phyloP scores from a whole-genome alignment of 2,888 invertebrate species.

The Pomacea canaliculata region DNA sequence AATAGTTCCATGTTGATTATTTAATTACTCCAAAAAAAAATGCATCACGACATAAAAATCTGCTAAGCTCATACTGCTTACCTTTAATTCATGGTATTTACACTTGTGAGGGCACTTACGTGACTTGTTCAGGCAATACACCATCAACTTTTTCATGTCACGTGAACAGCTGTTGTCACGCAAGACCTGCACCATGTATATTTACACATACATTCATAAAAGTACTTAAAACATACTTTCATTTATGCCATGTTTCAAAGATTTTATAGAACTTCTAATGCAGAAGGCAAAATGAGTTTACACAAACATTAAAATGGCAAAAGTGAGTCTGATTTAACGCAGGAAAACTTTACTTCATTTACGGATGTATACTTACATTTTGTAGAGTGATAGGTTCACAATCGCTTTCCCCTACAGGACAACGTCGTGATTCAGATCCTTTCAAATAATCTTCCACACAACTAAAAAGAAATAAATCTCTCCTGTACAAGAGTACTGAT shows the following conservation, averaged over 20 bases:
- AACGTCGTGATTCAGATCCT: conserved; percentile 24
- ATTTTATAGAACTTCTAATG: no score
- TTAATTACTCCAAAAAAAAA: no score
- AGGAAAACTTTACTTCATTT: no score
- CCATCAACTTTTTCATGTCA: conserved; percentile 45
- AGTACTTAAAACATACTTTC: no score
- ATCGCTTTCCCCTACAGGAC: conserved; percentile 50
- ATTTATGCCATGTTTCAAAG: no score
- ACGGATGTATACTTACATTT: conserved; percentile 34
- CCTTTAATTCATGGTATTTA: conserved; percentile 43
- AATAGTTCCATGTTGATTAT: no score
- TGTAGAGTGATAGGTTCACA: conserved; percentile 37
- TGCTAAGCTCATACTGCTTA: conserved; percentile 24
- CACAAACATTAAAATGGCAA: no score
- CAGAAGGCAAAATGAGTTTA: no score
- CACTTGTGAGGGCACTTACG: conserved; percentile 39
- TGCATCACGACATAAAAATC: no score
- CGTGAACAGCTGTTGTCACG: conserved; percentile 47
- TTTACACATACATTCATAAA: no score
- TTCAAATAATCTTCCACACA: conserved; percentile 25
- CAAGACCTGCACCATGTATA: conserved; percentile 34
- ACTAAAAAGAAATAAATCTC: background rate
- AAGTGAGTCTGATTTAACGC: no score
- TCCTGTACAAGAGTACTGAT: no score
- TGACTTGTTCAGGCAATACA: conserved; percentile 42